phyloP scores from a whole-genome alignment of 2,888 invertebrate species.

The Apoda limacodes region DNA sequence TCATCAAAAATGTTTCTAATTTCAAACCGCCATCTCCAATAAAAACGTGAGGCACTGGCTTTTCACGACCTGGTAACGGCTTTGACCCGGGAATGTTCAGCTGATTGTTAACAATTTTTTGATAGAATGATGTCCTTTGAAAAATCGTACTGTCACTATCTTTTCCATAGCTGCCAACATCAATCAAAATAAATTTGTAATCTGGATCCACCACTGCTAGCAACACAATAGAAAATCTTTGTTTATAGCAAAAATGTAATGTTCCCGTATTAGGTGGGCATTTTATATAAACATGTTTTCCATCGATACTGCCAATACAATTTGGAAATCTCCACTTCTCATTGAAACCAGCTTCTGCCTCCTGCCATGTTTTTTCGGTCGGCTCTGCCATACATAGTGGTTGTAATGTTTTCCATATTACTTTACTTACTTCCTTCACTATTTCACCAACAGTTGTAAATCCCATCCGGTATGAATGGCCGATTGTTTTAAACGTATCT shows the following conservation, averaged over 20 bases:
- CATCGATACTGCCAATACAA: constrained; percentile 16
- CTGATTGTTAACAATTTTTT: constrained; percentile 2
- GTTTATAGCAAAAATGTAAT: constrained; percentile 11
- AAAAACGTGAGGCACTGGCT: constrained; percentile 5
- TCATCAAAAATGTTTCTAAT: constrained; percentile 8
- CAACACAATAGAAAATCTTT: constrained; percentile 9
- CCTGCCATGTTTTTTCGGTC: constrained; percentile 7
- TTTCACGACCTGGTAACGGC: constrained; percentile 4
- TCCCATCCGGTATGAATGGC: constrained; percentile 6
- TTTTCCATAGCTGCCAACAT: constrained; percentile 12
- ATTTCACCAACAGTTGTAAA: constrained; percentile 2
- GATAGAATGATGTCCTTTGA: constrained; percentile 1
- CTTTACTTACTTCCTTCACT: constrained; percentile 4
- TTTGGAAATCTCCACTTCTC: constrained; percentile 15
- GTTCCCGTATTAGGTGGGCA: constrained; percentile 11
- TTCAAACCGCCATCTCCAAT: constrained; percentile 10
- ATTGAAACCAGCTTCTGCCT: constrained; percentile 9
- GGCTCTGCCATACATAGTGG: constrained; percentile 5
- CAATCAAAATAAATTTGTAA: constrained; percentile 9
- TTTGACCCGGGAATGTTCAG: constrained; percentile 6
- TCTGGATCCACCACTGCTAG: constrained; percentile 10
- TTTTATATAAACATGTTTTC: constrained; percentile 10
- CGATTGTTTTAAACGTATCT: constrained; percentile 2
- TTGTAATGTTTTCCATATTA: constrained; percentile 4
- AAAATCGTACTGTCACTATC: constrained; percentile 8